phyloP scores from a whole-genome alignment of 2,888 invertebrate species.

The Stratiomys singularior region DNA sequence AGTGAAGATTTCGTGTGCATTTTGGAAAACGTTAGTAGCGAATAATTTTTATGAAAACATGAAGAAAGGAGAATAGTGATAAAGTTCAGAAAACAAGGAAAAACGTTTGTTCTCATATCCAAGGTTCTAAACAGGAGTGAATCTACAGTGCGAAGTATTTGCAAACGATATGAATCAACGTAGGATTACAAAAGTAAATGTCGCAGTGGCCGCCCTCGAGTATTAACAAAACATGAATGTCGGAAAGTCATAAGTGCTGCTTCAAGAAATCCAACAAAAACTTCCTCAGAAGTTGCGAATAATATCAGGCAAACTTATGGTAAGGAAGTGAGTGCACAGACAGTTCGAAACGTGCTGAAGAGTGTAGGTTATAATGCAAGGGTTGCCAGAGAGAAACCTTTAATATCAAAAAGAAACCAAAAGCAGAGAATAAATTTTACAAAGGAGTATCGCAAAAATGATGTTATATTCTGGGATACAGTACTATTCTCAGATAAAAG shows the following conservation, averaged over 20 bases:
- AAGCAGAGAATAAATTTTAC: constrained; percentile 1
- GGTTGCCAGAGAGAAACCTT: not conserved
- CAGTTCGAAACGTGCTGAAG: constrained; percentile 9
- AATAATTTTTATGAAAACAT: too few species aligned
- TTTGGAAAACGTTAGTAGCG: too few species aligned
- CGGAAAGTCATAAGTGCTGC: not conserved
- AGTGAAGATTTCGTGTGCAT: too few species aligned
- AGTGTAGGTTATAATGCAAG: constrained; percentile 2
- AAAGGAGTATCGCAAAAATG: not conserved
- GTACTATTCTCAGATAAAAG: constrained; percentile 18
- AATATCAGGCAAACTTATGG: constrained; percentile 4
- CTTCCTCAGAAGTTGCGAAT: not conserved
- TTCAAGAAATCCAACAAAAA: constrained; percentile 7
- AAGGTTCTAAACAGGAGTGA: constrained; percentile 14
- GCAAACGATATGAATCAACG: constrained; percentile 9
- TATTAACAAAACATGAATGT: not conserved
- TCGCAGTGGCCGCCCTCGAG: constrained; percentile 16
- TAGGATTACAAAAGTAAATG: not conserved
- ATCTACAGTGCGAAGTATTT: constrained; percentile 23
- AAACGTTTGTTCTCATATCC: not conserved
- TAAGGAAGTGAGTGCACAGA: not conserved
- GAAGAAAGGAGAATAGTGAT: too few species aligned
- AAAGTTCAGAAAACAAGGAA: too few species aligned
- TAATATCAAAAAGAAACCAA: not conserved
- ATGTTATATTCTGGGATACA: constrained; percentile 9